Evolutionary conservation across 2,888 invertebrate species (phyloP).

Genomic region (Eupeodes latifasciatus): DNA sequence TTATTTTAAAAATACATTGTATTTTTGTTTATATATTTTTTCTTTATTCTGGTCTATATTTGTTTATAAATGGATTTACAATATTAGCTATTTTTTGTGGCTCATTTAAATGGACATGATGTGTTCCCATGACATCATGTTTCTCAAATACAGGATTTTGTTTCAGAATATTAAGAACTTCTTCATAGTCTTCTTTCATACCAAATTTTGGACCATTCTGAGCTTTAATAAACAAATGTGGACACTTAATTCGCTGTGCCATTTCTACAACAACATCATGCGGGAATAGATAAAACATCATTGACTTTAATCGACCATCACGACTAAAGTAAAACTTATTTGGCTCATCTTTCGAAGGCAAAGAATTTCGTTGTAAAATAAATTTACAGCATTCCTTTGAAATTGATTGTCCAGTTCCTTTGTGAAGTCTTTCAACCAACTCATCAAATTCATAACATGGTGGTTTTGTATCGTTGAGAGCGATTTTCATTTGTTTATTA

Average conservation of each 20-base stretch:
- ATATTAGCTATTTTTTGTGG: slow-evolving; percentile 87
- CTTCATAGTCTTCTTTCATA: slow-evolving; percentile 86
- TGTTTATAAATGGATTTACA: slow-evolving; percentile 86
- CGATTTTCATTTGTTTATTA: background rate
- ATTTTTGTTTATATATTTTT: background rate
- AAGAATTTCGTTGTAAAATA: slow-evolving; percentile 86
- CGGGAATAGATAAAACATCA: slow-evolving; percentile 79
- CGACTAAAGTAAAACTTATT: slow-evolving; percentile 88
- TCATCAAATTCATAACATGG: slow-evolving; percentile 10
- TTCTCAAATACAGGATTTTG: slow-evolving; percentile 86
- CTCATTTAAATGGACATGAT: slow-evolving; percentile 90
- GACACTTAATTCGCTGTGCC: slow-evolving; percentile 86
- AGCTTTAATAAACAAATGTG: slow-evolving; percentile 88
- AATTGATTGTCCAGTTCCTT: slow-evolving; percentile 80
- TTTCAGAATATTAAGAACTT: slow-evolving; percentile 86
- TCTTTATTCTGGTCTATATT: slow-evolving; percentile 83
- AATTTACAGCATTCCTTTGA: slow-evolving; percentile 86
- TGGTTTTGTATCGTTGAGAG: background rate
- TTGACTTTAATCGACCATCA: slow-evolving; percentile 88
- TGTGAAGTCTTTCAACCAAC: background rate
- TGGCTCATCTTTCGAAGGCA: slow-evolving; percentile 85
- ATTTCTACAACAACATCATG: slow-evolving; percentile 85
- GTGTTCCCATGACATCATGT: slow-evolving; percentile 87
- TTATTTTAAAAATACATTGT: no score
- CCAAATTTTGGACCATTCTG: slow-evolving; percentile 86